These are phyloP conservation scores for Eubasilissa regina DNA, from an alignment of 1,140 invertebrate species.

Conservation along the genomic window DNA sequence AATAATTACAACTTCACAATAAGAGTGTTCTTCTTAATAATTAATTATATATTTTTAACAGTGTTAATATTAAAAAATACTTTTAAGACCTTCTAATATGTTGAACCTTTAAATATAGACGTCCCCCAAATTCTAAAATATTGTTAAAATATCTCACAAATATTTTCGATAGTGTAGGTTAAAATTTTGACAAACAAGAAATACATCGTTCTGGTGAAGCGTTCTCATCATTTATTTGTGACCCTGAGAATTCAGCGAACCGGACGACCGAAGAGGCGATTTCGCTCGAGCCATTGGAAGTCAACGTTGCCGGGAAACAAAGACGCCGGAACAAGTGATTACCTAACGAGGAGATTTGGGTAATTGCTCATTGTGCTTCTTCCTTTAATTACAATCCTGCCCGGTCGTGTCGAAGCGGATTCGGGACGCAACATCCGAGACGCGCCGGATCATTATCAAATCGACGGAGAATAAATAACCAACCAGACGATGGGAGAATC, in stretches of 20 bases:
- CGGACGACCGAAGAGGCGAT: not conserved
- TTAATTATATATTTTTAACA: too few species aligned
- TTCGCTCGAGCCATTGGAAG: not conserved
- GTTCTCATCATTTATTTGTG: not conserved
- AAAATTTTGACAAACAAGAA: too few species aligned
- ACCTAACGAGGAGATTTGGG: not conserved
- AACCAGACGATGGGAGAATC: not conserved
- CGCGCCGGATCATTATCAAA: not conserved
- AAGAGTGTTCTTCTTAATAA: too few species aligned
- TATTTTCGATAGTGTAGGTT: too few species aligned
- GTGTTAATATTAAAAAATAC: too few species aligned
- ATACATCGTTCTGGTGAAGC: too few species aligned
- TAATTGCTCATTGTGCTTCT: constrained; percentile 6
- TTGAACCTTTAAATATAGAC: too few species aligned
- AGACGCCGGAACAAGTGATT: not conserved
- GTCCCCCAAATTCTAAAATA: too few species aligned
- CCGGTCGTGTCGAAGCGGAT: not conserved
- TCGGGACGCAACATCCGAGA: constrained; percentile 7
- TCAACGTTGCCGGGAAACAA: not conserved
- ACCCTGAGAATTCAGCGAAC: not conserved
- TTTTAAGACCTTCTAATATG: too few species aligned
- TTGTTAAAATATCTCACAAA: too few species aligned
- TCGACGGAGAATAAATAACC: not conserved
- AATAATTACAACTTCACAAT: too few species aligned
- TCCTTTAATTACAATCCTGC: not conserved